Evolutionary conservation across 2,888 invertebrate genomes (phyloP), one percentile per base, ranked within the genome.

Genomic region (Neria commutata): DNA sequence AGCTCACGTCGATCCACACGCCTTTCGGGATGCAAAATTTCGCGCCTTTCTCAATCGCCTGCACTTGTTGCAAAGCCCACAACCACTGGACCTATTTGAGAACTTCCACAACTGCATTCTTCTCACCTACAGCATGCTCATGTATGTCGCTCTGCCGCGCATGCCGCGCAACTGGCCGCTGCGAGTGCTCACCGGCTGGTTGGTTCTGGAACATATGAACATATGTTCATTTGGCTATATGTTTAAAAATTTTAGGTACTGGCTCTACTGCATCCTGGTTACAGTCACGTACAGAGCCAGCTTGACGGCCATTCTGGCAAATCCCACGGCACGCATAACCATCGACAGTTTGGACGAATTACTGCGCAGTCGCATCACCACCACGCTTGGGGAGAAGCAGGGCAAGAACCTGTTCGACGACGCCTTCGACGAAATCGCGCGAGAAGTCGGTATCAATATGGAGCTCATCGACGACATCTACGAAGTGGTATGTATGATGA

Each of bases 201-300:
- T n/a, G n/a, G n/a, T n/a, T n/a, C n/a, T n/a, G n/a, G n/a, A n/a
- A n/a, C n/a, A n/a, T n/a, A n/a, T n/a, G n/a, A n/a, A n/a, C n/a
- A n/a, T n/a, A n/a, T n/a, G n/a, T n/a, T n/a, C n/a, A n/a, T n/a
- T n/a, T n/a, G n/a, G n/a, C n/a, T n/a, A n/a, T n/a, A n/a, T 29
- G 29, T 8, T 8, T 29, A 29, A 29, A 29, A 29, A 29, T 29
- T 8, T 29, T 29, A 93, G 92, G 89, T 94, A 92, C 81, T 94
- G 92, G 92, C 78, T 93, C 1, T 94, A 92, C 75, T 91, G 91
- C 72, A 87, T 92, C 61, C 83, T 93, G 3, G 85, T 93, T 4
- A 90, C 90, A 0, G 91, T 92, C 0, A 87, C 90, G 0, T 94
- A 94, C 76, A 83, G 90, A 71, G 93, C 93, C 0, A 92, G 92